A percentile compares a stretch with the other conserved stretches of the same genome.
Conservation (phyloP, 1,140 invertebrate genomes). For the Pogonomyrmex californicus region DNA sequence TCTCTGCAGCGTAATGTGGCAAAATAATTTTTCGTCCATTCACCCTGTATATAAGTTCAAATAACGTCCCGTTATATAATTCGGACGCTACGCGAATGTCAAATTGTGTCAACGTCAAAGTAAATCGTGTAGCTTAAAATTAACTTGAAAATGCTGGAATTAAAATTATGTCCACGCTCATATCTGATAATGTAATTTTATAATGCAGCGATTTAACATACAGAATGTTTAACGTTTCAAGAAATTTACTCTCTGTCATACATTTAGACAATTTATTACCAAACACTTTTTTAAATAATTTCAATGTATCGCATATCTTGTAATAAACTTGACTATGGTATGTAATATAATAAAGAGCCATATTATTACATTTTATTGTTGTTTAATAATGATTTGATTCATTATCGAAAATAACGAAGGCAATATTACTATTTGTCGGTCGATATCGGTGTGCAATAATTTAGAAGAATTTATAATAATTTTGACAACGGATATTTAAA, state of each 20-base stretch:
- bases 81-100: conserved; percentile 14
- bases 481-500: background rate
- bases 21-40: conserved; percentile 15
- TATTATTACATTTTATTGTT: conserved; percentile 5
- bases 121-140: conserved; percentile 8
- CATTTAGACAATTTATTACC: background rate
- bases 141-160: background rate
- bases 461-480: conserved; percentile 19
- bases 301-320: background rate
- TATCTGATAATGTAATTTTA: conserved; percentile 15
- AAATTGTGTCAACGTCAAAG: conserved; percentile 14
- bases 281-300: conserved; percentile 2
- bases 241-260: background rate
- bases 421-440: background rate
- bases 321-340: background rate
- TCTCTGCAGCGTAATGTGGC: background rate
- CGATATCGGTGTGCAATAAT: background rate
- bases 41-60: conserved; percentile 5
- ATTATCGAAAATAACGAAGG: background rate
- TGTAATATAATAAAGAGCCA: background rate
- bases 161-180: conserved; percentile 22
- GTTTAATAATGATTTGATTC: conserved; percentile 9
- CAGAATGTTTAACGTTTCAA: background rate
- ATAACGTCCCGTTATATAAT: conserved; percentile 32
- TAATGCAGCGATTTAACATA: background rate